Conservation (phyloP, 1,140 invertebrate species). For the Neomicropteryx cornuta region DNA sequence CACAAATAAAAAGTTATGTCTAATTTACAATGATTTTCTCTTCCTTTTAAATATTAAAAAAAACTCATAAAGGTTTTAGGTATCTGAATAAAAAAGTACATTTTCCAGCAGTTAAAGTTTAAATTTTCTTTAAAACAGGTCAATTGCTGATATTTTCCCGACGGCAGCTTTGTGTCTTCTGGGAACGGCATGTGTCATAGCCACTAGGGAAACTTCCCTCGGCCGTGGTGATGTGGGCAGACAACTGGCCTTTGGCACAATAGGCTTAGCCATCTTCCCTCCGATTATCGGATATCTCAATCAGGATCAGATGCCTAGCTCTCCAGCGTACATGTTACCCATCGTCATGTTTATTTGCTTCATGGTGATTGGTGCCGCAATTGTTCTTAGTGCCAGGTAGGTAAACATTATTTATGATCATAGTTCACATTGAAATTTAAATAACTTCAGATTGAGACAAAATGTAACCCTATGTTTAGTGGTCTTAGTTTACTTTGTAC, state of each 20-base stretch:
- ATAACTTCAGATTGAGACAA: too few species aligned
- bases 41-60: too few species aligned
- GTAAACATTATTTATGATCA: conserved; percentile 13
- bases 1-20: too few species aligned
- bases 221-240: conserved; percentile 68
- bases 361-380: conserved; percentile 50
- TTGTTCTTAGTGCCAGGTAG: conserved; percentile 49
- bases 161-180: conserved; percentile 57
- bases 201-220: conserved; percentile 64
- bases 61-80: too few species aligned
- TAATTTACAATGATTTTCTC: too few species aligned
- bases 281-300: conserved; percentile 50
- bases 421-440: too few species aligned
- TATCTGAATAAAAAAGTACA: too few species aligned
- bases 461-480: too few species aligned
- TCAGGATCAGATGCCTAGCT: conserved; percentile 19
- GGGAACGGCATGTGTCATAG: conserved; percentile 66
- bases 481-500: too few species aligned
- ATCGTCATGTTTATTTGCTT: conserved; percentile 48
- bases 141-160: conserved; percentile 65
- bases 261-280: conserved; percentile 61
- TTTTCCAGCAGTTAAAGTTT: too few species aligned
- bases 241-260: conserved; percentile 64
- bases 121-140: too few species aligned
- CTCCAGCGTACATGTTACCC: conserved; percentile 35